Conservation (phyloP, 2,113 vertebrate genomes). For the Trogon surrucura region DNA sequence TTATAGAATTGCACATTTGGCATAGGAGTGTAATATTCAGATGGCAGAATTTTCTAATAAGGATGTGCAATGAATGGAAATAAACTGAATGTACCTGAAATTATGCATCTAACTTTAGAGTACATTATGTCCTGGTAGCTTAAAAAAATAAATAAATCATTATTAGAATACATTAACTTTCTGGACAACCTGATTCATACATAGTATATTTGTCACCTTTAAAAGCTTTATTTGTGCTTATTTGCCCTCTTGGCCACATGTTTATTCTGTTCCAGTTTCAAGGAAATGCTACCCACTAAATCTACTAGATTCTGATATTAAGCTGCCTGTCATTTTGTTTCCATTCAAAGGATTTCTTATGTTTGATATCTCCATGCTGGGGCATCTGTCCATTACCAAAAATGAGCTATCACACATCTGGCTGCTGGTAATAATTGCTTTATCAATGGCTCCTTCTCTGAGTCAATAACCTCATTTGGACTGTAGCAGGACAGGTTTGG, state of each 20-base stretch:
- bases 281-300: background rate
- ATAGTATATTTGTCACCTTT: background rate
- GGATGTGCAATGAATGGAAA: slow-evolving; percentile 41
- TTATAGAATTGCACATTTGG: slow-evolving; percentile 57
- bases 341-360: slow-evolving; percentile 18
- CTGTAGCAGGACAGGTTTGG: background rate
- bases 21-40: slow-evolving; percentile 21
- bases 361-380: background rate
- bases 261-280: background rate
- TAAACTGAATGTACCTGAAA: slow-evolving; percentile 39
- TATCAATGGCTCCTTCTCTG: slow-evolving; percentile 55
- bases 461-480: slow-evolving; percentile 62
- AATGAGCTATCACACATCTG: slow-evolving; percentile 66
- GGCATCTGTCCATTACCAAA: slow-evolving; percentile 60
- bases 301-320: slow-evolving; percentile 14
- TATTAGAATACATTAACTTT: slow-evolving; percentile 12
- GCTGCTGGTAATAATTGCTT: slow-evolving; percentile 46
- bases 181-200: background rate
- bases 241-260: background rate
- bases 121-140: background rate
- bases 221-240: background rate
- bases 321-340: background rate
- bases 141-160: slow-evolving; percentile 1
- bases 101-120: slow-evolving; percentile 6
- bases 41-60: slow-evolving; percentile 35